Evolutionary conservation across 2,797 vertebrate genomes (phyloP).

Genomic region (Apogon hyalosoma): DNA sequence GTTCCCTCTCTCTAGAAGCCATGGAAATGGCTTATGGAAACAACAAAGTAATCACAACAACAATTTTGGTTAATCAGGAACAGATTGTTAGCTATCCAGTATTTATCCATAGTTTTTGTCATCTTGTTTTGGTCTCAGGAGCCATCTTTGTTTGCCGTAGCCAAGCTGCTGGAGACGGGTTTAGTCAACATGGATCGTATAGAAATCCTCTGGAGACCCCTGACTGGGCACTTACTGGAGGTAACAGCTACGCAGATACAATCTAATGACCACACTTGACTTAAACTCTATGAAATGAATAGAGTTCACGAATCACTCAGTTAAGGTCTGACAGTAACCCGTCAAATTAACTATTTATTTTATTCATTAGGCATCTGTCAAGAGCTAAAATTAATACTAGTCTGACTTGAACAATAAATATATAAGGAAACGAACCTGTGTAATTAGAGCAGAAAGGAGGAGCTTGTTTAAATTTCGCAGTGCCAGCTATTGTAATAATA

Average conservation of each 20-base stretch:
- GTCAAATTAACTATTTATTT: not conserved
- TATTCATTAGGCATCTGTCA: not conserved
- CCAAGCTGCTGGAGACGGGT: slow-evolving; percentile 97
- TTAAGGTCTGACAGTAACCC: not conserved
- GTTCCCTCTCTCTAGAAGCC: slow-evolving; percentile 96
- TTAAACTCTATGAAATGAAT: not conserved
- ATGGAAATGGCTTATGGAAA: slow-evolving; percentile 99
- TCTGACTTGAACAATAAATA: not conserved
- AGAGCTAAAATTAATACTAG: no score
- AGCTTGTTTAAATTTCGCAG: not conserved
- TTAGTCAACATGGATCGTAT: slow-evolving; percentile 98
- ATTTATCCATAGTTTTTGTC: not conserved
- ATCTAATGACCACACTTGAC: not conserved
- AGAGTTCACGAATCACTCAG: not conserved
- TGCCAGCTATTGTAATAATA: not conserved
- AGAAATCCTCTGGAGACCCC: slow-evolving; percentile 97
- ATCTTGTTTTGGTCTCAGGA: slow-evolving; percentile 82
- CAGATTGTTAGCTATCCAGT: not conserved
- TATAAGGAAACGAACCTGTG: not conserved
- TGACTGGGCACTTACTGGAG: slow-evolving; percentile 97
- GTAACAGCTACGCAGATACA: slow-evolving; percentile 66
- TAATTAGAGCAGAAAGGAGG: not conserved
- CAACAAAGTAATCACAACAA: slow-evolving; percentile 88
- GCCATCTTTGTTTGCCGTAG: slow-evolving; percentile 97
- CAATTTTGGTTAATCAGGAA: not conserved